Percentiles rank a stretch among this genome's conserved stretches.
phyloP scores from a whole-genome alignment of 2,113 vertebrate genomes.

The Urocynchramus pylzowi region DNA sequence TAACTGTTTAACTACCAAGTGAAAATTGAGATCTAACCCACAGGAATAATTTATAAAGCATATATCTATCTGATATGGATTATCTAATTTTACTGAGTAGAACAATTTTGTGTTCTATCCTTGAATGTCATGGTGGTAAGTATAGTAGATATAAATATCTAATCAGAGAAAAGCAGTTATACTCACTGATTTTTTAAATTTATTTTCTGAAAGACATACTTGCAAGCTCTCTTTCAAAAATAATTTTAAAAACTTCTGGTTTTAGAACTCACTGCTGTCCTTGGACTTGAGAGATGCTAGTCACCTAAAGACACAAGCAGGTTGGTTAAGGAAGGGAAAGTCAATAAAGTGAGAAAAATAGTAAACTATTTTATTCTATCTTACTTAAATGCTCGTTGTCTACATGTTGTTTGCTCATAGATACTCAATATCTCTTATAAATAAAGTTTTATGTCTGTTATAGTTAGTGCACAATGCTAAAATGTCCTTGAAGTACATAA shows the following conservation, averaged over 20 bases:
- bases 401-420: background rate
- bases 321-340: background rate
- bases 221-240: background rate
- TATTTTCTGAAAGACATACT: background rate
- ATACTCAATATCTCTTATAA: background rate
- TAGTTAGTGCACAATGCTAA: background rate
- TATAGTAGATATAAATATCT: background rate
- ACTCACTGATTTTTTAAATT: background rate
- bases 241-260: background rate
- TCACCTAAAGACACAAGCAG: background rate
- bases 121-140: background rate
- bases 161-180: background rate
- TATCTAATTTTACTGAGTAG: background rate
- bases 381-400: background rate
- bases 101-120: background rate
- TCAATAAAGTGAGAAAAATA: background rate
- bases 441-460: background rate
- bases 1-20: conserved; percentile 12
- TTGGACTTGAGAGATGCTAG: background rate
- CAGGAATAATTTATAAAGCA: background rate
- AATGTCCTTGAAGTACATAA: background rate
- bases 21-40: background rate
- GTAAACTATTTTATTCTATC: background rate
- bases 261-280: background rate
- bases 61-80: background rate